phyloP scores from a whole-genome alignment of 2,888 invertebrate species.

The Gibbula magus region DNA sequence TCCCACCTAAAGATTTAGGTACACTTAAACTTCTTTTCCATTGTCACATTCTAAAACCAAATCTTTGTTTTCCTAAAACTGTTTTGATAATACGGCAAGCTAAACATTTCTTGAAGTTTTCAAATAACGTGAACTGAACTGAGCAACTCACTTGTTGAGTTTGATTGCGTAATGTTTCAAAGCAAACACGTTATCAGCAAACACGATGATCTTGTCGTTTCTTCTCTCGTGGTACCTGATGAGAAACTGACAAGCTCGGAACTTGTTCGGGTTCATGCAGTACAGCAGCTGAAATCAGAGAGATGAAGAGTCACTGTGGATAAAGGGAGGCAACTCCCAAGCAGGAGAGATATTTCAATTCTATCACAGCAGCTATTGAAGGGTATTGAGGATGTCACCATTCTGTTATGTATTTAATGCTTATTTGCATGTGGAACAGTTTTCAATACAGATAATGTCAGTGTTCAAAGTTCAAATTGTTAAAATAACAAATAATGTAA shows the following conservation, averaged over 20 bases:
- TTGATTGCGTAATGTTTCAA: conserved; percentile 97
- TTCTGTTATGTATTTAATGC: too few relatives aligned
- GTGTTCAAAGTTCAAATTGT: too few relatives aligned
- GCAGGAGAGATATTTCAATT: not conserved
- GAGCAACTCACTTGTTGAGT: conserved; percentile 85
- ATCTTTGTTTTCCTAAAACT: not conserved
- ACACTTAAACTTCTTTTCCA: not conserved
- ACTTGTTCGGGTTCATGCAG: conserved; percentile 99
- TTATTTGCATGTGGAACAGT: too few relatives aligned
- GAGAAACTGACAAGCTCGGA: conserved; percentile 95
- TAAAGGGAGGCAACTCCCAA: not conserved
- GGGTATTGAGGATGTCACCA: too few relatives aligned
- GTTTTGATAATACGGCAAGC: not conserved
- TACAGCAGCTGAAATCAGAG: conserved; percentile 82
- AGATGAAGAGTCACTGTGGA: not conserved
- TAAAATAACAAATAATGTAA: too few relatives aligned
- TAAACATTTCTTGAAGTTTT: not conserved
- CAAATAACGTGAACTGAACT: not conserved
- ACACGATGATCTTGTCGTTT: conserved; percentile 99
- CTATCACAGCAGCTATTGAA: too few relatives aligned
- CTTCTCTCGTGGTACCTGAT: conserved; percentile 94
- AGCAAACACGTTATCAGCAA: conserved; percentile 99
- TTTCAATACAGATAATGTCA: too few relatives aligned
- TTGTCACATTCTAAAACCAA: not conserved
- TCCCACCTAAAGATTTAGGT: too few relatives aligned